phyloP scores from a whole-genome alignment of 53 echinoderm and acorn worm genomes.

The Patiria pectinifera region DNA sequence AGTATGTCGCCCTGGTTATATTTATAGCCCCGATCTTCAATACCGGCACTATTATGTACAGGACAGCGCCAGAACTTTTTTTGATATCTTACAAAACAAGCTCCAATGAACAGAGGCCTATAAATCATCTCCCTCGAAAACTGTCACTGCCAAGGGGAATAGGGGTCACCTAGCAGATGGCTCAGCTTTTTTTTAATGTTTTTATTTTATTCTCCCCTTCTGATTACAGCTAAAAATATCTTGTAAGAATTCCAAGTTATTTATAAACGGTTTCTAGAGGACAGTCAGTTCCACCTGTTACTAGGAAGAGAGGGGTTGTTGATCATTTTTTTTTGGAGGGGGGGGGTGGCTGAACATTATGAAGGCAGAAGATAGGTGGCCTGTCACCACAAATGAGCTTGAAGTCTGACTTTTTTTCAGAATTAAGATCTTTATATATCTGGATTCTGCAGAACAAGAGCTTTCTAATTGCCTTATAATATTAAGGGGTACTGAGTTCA shows the following conservation, averaged over 20 bases:
- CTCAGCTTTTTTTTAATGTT: not conserved
- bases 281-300: conserved; percentile 19
- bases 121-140: conserved; percentile 6
- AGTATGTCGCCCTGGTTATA: conserved; percentile 22
- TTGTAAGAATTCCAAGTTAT: not conserved
- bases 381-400: too few species aligned
- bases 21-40: conserved; percentile 14
- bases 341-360: too few species aligned
- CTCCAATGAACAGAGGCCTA: not conserved
- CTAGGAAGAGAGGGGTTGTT: not conserved
- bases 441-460: too few species aligned
- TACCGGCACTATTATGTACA: conserved; percentile 4
- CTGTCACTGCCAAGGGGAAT: conserved; percentile 5
- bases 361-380: too few species aligned
- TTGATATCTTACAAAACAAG: conserved; percentile 3
- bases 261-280: not conserved
- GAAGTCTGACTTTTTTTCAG: too few species aligned
- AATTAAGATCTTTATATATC: too few species aligned
- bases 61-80: not conserved
- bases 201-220: not conserved
- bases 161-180: conserved; percentile 16
- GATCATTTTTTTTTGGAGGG: too few species aligned
- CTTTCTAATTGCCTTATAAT: too few species aligned
- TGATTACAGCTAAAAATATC: conserved; percentile 15
- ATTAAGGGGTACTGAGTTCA: too few species aligned